phyloP scores from a whole-genome alignment of 2,797 vertebrate genomes.

The Characodon lateralis region DNA sequence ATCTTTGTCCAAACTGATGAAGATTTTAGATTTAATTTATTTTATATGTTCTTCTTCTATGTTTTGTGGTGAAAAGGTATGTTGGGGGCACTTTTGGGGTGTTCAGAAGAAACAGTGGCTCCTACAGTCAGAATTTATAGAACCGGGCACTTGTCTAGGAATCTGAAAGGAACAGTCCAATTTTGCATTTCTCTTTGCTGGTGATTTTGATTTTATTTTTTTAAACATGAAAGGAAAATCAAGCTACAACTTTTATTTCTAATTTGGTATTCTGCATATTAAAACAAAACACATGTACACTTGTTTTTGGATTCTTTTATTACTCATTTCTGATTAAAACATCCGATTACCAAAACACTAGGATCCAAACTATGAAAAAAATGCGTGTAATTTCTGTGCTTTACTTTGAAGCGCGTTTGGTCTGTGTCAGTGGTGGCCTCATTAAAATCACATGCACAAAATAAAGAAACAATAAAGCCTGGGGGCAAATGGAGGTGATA shows the following conservation, averaged over 20 bases:
- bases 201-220: neutral
- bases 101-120: neutral
- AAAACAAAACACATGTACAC: neutral
- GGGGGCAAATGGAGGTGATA: constrained; percentile 59
- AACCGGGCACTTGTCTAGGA: neutral
- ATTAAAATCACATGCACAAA: constrained; percentile 43
- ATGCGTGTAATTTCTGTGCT: constrained; percentile 35
- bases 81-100: neutral
- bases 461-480: constrained; percentile 49
- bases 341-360: neutral
- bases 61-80: neutral
- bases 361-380: constrained; percentile 4
- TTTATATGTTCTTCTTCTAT: neutral
- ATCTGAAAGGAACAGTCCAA: neutral
- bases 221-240: neutral
- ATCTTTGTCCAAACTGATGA: neutral
- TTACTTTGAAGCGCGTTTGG: constrained; percentile 32
- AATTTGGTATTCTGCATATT: neutral
- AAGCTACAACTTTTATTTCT: neutral
- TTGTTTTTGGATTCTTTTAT: neutral
- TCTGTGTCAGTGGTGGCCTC: constrained; percentile 23
- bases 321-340: neutral
- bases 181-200: neutral
- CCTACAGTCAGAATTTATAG: neutral
- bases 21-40: neutral